Percentiles rank a stretch among this genome's conserved stretches.
These are phyloP conservation scores for Sciaenops ocellatus DNA, from an alignment of 2,797 vertebrate genomes.

Conservation along the genomic window DNA sequence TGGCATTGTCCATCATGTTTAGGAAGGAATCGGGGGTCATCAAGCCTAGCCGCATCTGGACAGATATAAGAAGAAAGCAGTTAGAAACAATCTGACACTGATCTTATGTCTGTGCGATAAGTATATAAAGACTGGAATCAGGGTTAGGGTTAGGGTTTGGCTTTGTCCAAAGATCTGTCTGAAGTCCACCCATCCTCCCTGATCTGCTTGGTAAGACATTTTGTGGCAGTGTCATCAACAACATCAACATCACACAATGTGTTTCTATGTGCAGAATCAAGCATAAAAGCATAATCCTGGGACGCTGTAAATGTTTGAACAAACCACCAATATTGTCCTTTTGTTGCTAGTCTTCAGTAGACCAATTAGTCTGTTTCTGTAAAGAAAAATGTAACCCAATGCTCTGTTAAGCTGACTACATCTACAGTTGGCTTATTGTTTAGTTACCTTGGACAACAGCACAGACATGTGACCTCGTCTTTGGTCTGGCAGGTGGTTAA, in stretches of 20 bases:
- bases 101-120: neutral
- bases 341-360: neutral
- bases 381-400: neutral
- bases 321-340: no score
- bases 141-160: neutral
- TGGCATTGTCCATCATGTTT: conserved; percentile 34
- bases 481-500: conserved; percentile 42
- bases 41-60: conserved; percentile 63
- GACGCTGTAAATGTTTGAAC: no score
- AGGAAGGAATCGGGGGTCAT: conserved; percentile 47
- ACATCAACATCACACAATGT: no score
- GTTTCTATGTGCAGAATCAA: no score
- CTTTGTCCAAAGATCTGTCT: neutral
- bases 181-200: neutral
- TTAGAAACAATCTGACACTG: neutral
- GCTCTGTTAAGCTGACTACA: neutral
- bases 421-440: neutral
- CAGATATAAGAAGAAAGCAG: neutral
- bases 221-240: neutral
- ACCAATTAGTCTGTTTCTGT: neutral
- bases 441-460: conserved; percentile 64
- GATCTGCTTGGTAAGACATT: neutral
- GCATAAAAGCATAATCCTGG: no score
- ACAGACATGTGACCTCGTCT: conserved; percentile 36
- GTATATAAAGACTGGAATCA: neutral